Percentiles rank a stretch among this genome's conserved stretches.
Evolutionary conservation across 2,888 invertebrate genomes (phyloP).

Genomic region (Agrilus biguttatus): DNA sequence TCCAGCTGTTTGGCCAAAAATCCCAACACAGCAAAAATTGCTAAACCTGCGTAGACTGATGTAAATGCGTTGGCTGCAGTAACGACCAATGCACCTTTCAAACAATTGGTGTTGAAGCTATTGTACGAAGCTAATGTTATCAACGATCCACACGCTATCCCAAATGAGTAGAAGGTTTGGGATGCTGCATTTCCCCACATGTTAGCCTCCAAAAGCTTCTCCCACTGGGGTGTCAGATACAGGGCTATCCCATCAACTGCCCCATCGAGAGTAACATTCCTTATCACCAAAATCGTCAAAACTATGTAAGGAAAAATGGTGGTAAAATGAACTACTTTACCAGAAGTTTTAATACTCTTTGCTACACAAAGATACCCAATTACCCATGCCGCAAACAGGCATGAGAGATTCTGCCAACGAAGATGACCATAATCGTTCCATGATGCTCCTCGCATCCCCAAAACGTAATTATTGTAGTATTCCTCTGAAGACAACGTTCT

Average conservation of each 20-base stretch:
- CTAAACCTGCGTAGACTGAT: conserved; percentile 64
- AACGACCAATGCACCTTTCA: conserved; percentile 62
- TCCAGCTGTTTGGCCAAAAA: conserved; percentile 54
- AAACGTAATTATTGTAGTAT: conserved; percentile 54
- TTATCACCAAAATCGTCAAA: conserved; percentile 45
- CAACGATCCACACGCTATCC: conserved; percentile 59
- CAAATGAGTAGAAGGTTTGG: conserved; percentile 73
- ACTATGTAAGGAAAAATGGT: conserved; percentile 59
- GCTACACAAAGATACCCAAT: conserved; percentile 77
- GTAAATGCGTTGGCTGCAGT: conserved; percentile 55
- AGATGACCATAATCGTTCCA: conserved; percentile 64
- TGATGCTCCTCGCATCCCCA: conserved; percentile 57
- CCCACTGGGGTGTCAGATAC: conserved; percentile 62
- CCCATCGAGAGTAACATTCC: conserved; percentile 45
- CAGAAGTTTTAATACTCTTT: conserved; percentile 78
- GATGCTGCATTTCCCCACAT: conserved; percentile 77
- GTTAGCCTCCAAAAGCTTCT: conserved; percentile 43
- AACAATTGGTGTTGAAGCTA: conserved; percentile 53
- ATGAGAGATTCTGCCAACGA: conserved; percentile 70
- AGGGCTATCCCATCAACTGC: conserved; percentile 56
- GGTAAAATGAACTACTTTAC: conserved; percentile 66
- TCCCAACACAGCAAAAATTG: conserved; percentile 65
- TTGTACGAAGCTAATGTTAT: conserved; percentile 67
- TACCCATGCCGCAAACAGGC: conserved; percentile 65
- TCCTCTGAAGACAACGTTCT: conserved; percentile 38